A percentile compares a stretch with the other conserved stretches of the same genome.
phyloP scores from a whole-genome alignment of 2,888 invertebrate species.

The Prosopocoilus inquinatus region DNA sequence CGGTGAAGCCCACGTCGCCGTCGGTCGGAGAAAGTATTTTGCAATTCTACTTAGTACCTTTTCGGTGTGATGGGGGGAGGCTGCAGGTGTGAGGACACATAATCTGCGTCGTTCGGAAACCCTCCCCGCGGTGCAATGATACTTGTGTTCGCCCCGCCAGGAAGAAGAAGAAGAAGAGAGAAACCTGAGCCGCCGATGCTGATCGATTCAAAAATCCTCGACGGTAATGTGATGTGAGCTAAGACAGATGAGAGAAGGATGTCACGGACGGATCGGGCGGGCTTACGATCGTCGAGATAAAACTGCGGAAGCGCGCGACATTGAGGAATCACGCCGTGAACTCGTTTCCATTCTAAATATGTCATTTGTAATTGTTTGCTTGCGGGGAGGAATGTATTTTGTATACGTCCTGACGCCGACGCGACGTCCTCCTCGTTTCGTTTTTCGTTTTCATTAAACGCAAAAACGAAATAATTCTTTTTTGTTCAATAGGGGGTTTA shows the following conservation, averaged over 20 bases:
- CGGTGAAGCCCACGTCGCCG: background rate
- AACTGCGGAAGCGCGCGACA: constrained; percentile 37
- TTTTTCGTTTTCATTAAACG: background rate
- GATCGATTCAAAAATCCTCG: constrained; percentile 32
- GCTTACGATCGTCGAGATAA: constrained; percentile 39
- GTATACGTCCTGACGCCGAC: background rate
- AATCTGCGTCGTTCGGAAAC: constrained; percentile 7
- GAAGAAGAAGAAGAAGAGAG: background rate
- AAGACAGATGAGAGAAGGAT: constrained; percentile 45
- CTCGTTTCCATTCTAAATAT: constrained; percentile 3
- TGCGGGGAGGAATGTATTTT: background rate
- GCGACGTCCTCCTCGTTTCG: background rate
- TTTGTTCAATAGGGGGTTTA: background rate
- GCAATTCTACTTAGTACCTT: background rate
- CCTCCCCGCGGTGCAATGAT: constrained; percentile 11
- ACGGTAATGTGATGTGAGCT: constrained; percentile 32
- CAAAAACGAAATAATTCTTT: too few relatives aligned
- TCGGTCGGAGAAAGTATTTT: constrained; percentile 3
- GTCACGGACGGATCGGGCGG: constrained; percentile 38
- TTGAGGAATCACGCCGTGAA: constrained; percentile 32
- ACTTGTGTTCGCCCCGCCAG: background rate
- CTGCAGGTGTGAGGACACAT: constrained; percentile 16
- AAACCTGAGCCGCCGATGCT: constrained; percentile 15
- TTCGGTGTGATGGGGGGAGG: background rate
- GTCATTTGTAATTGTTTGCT: constrained; percentile 4